Evolutionary conservation across 1,140 invertebrate genomes (phyloP), one percentile per base, ranked within the genome.

Genomic region (Daktulosphaira vitifoliae): DNA sequence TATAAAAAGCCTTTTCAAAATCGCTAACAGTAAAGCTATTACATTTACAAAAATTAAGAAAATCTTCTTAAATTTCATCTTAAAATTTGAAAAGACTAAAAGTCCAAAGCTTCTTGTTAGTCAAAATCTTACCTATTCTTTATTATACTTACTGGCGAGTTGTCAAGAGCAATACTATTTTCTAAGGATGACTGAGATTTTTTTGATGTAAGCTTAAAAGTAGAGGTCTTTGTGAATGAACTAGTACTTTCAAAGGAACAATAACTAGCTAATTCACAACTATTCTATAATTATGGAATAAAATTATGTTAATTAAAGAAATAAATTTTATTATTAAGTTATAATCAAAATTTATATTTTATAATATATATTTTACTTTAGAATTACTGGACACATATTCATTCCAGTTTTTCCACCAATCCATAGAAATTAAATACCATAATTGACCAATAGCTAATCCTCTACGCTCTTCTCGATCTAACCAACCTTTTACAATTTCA

Each of bases 341-440:
- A n/a, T n/a, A n/a, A n/a, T n/a, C n/a, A n/a, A n/a, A n/a, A n/a
- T n/a, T n/a, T n/a, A n/a, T n/a, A n/a, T n/a, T n/a, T n/a, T n/a
- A n/a, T n/a, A n/a, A n/a, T n/a, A n/a, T n/a, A n/a, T n/a, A n/a
- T n/a, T n/a, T n/a, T 67, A 69, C 67, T 11, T 65, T 59, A 4
- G 16, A 37, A 26, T 52, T 49, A 18, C 42, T 69, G 71, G 78
- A 71, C n/a, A 87, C 83, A 75, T 90, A 89, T 23, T 82, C 81
- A 54, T 80, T 74, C 90, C 90, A 93, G 1, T 77, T 74, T 44
- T 79, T 79, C 89, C 89, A 93, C 90, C 90, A 93, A 66, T 87
- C 83, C 38, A 85, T 83, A 4, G 82, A 81, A 50, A 92, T 82
- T 53, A 93, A 78, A 77, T 92, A 92, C 89, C 89, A 92, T 72